Conservation (phyloP, 2,113 vertebrate genomes). For the Oryzias curvinotus region DNA sequence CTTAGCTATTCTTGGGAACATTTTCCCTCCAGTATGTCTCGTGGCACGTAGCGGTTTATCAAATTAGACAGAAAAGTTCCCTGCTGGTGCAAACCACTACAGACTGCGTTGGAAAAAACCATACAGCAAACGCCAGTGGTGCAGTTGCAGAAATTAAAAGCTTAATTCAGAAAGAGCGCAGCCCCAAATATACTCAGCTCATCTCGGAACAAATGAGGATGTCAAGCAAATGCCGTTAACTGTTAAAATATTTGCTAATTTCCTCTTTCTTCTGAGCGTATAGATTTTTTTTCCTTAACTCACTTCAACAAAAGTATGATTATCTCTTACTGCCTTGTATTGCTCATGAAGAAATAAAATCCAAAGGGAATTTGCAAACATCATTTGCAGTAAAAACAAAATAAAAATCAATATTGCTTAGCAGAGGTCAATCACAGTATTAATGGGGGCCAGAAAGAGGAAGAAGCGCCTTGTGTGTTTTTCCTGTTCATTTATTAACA, state of each 20-base stretch:
- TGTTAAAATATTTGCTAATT: not conserved
- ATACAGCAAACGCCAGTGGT: slow-evolving; percentile 7
- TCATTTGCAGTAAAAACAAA: slow-evolving; percentile 14
- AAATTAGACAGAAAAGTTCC: slow-evolving; percentile 67
- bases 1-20: slow-evolving; percentile 77
- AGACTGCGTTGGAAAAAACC: slow-evolving; percentile 33
- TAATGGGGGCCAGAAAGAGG: slow-evolving; percentile 29
- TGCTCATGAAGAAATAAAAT: slow-evolving; percentile 11
- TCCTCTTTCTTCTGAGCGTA: slow-evolving; percentile 3
- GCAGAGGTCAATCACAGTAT: slow-evolving; percentile 46
- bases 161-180: slow-evolving; percentile 28
- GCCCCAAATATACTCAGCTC: slow-evolving; percentile 2
- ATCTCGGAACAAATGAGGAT: slow-evolving; percentile 4
- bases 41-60: slow-evolving; percentile 61
- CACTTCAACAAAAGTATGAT: not conserved
- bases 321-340: slow-evolving; percentile 2
- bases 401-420: slow-evolving; percentile 55
- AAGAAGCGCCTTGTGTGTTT: slow-evolving; percentile 25
- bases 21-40: slow-evolving; percentile 72
- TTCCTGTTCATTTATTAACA: slow-evolving; percentile 45
- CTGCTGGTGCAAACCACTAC: slow-evolving; percentile 52
- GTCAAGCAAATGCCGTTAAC: slow-evolving; percentile 7
- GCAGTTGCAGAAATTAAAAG: slow-evolving; percentile 12
- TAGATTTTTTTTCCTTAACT: not conserved
- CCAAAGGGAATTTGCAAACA: slow-evolving; percentile 19